Conservation (phyloP, 2,797 vertebrate species). For the Cyprinodon diabolis region DNA sequence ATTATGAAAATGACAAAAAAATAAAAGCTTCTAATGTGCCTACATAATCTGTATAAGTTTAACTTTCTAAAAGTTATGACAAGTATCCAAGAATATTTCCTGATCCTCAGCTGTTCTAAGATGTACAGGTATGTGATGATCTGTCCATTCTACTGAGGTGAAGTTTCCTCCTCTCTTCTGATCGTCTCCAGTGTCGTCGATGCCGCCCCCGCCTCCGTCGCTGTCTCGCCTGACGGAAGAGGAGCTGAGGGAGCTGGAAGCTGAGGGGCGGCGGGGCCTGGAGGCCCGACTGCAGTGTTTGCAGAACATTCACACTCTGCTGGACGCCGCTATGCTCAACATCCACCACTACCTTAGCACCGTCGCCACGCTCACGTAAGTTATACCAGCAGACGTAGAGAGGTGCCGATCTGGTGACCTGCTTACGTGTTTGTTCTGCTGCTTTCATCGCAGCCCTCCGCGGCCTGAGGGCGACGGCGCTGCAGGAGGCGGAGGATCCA, state of each 20-base stretch:
- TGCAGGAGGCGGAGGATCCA: constrained; percentile 47
- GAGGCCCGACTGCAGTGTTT: constrained; percentile 94
- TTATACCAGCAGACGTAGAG: neutral
- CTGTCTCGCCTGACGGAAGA: constrained; percentile 89
- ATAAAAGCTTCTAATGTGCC: too few relatives aligned
- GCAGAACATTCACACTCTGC: constrained; percentile 94
- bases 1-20: too few relatives aligned
- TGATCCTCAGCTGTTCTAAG: too few relatives aligned
- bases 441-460: constrained; percentile 70
- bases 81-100: too few relatives aligned
- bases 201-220: constrained; percentile 91
- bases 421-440: neutral
- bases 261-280: constrained; percentile 88
- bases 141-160: too few relatives aligned
- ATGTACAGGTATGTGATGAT: too few relatives aligned
- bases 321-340: constrained; percentile 96
- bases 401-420: too few relatives aligned
- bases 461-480: constrained; percentile 53
- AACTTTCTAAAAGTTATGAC: too few relatives aligned
- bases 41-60: too few relatives aligned
- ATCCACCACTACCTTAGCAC: constrained; percentile 97
- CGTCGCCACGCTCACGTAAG: constrained; percentile 86
- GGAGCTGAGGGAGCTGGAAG: constrained; percentile 91
- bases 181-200: constrained; percentile 85
- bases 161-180: neutral